A percentile compares a stretch with the other conserved stretches of the same genome.
Conservation (phyloP, 1,140 invertebrate genomes). For the Drosophila lacteicornis region DNA sequence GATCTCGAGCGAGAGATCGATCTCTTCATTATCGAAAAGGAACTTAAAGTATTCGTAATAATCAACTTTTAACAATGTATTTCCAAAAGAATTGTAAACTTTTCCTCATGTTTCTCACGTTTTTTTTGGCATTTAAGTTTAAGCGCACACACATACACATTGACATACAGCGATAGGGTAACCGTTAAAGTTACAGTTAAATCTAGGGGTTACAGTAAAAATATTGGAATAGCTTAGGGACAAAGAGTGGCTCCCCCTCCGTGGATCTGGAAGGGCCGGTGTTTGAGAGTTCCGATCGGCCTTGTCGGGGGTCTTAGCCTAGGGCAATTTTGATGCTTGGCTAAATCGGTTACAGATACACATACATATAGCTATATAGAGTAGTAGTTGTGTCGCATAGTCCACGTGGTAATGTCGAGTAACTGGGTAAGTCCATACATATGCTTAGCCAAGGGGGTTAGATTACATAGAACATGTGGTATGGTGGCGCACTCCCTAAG, state of each 20-base stretch:
- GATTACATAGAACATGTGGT: constrained; percentile 56
- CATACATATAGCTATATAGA: constrained; percentile 64
- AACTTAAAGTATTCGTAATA: constrained; percentile 72
- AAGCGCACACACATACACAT: constrained; percentile 70
- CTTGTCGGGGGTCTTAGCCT: constrained; percentile 25
- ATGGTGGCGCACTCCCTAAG: constrained; percentile 32
- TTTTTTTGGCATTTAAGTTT: constrained; percentile 62
- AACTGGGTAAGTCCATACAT: constrained; percentile 48
- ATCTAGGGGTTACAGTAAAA: constrained; percentile 45
- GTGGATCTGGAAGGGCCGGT: neutral
- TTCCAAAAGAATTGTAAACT: constrained; percentile 36
- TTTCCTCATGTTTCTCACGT: constrained; percentile 15
- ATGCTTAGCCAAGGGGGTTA: constrained; percentile 43
- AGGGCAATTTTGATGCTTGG: constrained; percentile 69
- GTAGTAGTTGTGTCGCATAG: constrained; percentile 61
- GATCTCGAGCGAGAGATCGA: constrained; percentile 4
- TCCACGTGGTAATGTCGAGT: constrained; percentile 56
- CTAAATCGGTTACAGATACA: constrained; percentile 76
- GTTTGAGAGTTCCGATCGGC: constrained; percentile 30
- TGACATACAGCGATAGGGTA: constrained; percentile 60
- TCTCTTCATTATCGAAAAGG: constrained; percentile 58
- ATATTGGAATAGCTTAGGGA: constrained; percentile 40
- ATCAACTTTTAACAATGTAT: constrained; percentile 64
- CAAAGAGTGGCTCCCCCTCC: constrained; percentile 18
- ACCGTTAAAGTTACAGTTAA: constrained; percentile 12